Percentiles rank a stretch among this genome's conserved stretches.
Conservation (phyloP, 2,113 vertebrate genomes). For the Pitta sordida region DNA sequence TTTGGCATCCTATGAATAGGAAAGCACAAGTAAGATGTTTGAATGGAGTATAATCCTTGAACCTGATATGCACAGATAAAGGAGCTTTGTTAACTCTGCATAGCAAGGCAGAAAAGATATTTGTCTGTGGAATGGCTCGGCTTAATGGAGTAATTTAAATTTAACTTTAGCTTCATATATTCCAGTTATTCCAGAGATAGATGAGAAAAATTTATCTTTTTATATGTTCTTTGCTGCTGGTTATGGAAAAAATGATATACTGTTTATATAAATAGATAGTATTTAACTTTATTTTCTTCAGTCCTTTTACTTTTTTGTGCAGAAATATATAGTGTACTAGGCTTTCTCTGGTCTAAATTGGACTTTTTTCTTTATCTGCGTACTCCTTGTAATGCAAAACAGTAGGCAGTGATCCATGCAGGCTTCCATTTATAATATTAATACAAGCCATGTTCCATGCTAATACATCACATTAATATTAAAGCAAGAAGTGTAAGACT, state of each 20-base stretch:
- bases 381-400: conserved; percentile 67
- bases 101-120: background rate
- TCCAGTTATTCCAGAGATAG: background rate
- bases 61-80: background rate
- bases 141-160: conserved; percentile 50
- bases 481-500: conserved; percentile 74
- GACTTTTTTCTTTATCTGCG: conserved; percentile 64
- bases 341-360: conserved; percentile 46
- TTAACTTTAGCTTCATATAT: conserved; percentile 8
- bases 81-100: background rate
- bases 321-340: conserved; percentile 39
- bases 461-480: conserved; percentile 81
- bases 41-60: background rate
- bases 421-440: conserved; percentile 79
- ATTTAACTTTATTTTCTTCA: conserved; percentile 61
- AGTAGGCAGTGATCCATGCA: conserved; percentile 75
- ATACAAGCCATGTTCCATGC: conserved; percentile 75
- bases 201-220: conserved; percentile 40
- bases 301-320: conserved; percentile 38
- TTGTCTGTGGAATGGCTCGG: background rate
- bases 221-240: conserved; percentile 21
- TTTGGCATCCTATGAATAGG: background rate
- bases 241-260: conserved; percentile 42
- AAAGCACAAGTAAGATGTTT: conserved; percentile 8
- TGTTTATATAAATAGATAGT: conserved; percentile 50